These are phyloP conservation scores for Polypedilum vanderplanki DNA, from an alignment of 1,140 invertebrate genomes.

Conservation along the genomic window DNA sequence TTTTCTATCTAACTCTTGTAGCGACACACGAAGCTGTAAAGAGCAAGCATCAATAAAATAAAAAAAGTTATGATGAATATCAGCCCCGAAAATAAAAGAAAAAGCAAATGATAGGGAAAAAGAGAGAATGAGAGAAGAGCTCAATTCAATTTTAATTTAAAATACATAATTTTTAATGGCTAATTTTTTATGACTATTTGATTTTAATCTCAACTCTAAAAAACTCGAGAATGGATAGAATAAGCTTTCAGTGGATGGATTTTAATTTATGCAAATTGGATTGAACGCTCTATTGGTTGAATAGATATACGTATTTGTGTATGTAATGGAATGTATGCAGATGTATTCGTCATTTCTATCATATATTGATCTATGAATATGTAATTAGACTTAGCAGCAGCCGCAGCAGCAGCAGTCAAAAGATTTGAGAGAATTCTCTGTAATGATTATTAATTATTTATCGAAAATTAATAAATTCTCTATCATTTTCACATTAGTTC, in stretches of 20 bases:
- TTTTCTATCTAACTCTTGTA: background rate
- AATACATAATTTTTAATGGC: conserved; percentile 27
- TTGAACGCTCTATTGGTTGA: background rate
- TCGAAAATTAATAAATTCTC: conserved; percentile 13
- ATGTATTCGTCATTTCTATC: conserved; percentile 1
- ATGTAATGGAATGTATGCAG: background rate
- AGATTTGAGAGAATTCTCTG: background rate
- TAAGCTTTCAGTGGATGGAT: background rate
- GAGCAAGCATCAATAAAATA: background rate
- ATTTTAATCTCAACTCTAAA: conserved; percentile 3
- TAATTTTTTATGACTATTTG: conserved; percentile 29
- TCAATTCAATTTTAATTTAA: conserved; percentile 27
- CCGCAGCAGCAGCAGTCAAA: too few relatives aligned
- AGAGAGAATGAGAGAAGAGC: background rate
- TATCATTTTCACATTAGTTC: background rate
- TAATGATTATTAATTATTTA: conserved; percentile 20
- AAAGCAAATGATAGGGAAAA: background rate
- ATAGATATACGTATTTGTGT: background rate
- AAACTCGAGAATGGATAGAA: background rate
- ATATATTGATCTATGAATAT: too few relatives aligned
- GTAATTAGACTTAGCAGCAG: too few relatives aligned
- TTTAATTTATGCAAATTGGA: conserved; percentile 29
- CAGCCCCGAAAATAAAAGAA: background rate
- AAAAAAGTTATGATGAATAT: conserved; percentile 26
- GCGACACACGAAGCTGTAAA: background rate